Evolutionary conservation across 2,113 vertebrate species (phyloP).

Genomic region (Morone saxatilis): DNA sequence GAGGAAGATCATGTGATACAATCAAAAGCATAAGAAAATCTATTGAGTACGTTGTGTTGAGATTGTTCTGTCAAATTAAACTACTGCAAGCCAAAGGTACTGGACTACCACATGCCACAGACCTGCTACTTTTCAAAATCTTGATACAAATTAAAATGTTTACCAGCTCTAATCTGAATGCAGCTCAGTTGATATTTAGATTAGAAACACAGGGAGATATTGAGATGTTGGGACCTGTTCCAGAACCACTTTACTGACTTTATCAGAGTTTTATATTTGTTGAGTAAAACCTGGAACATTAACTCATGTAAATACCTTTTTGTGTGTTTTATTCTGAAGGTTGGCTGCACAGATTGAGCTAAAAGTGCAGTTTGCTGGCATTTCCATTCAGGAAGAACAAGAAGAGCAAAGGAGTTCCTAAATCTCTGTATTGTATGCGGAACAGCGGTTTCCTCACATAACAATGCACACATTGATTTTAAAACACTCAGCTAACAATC

Average conservation of each 20-base stretch:
- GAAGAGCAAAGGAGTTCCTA: not conserved
- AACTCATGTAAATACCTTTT: not conserved
- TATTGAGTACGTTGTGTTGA: not conserved
- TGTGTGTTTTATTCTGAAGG: not conserved
- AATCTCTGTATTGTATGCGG: not conserved
- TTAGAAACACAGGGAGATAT: not conserved
- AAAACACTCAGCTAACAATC: not conserved
- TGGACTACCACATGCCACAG: not conserved
- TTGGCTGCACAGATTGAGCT: not conserved
- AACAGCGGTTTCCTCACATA: not conserved
- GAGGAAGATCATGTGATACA: not conserved
- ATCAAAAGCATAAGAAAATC: not conserved
- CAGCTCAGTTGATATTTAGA: not conserved
- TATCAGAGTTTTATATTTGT: constrained; percentile 28
- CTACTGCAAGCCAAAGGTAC: not conserved
- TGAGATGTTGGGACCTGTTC: constrained; percentile 11
- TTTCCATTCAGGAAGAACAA: constrained; percentile 13
- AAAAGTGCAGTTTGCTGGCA: not conserved
- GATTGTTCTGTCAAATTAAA: not conserved
- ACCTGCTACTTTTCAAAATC: not conserved
- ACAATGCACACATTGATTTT: not conserved
- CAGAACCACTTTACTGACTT: not conserved
- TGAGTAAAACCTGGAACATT: constrained; percentile 3
- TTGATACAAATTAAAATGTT: constrained; percentile 7
- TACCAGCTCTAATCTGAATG: constrained; percentile 24